These are phyloP conservation scores for Ischnura elegans DNA, from an alignment of 2,888 invertebrate genomes.

Conservation along the genomic window DNA sequence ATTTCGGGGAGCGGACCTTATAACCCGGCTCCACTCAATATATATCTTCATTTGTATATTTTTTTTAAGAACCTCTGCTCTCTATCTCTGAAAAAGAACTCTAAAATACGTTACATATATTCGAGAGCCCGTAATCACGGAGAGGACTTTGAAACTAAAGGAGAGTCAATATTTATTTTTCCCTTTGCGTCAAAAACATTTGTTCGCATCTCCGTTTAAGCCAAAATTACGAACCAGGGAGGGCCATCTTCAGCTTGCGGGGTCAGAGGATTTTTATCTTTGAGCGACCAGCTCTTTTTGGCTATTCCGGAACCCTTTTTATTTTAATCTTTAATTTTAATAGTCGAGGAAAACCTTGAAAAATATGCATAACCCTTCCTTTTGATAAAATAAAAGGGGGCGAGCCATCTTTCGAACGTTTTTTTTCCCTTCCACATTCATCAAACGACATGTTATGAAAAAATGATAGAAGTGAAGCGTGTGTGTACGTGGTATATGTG, in stretches of 20 bases:
- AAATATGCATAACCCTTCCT: constrained; percentile 39
- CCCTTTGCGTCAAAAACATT: constrained; percentile 26
- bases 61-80: background rate
- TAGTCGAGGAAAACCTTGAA: constrained; percentile 35
- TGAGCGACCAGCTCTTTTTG: constrained; percentile 51
- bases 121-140: background rate
- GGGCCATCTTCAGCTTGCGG: constrained; percentile 42
- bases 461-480: background rate
- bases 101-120: background rate
- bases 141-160: background rate
- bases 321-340: no score
- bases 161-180: constrained; percentile 25
- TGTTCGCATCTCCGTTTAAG: constrained; percentile 46
- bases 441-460: constrained; percentile 42
- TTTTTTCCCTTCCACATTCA: constrained; percentile 36
- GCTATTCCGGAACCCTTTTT: constrained; percentile 24
- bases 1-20: no score
- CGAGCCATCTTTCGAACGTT: background rate
- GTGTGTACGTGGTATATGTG: no score
- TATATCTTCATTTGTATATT: background rate
- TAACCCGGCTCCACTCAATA: no score
- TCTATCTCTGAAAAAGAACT: background rate
- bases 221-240: constrained; percentile 36
- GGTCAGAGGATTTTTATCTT: constrained; percentile 47
- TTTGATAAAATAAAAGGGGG: constrained; percentile 46